Evolutionary conservation across 2,888 invertebrate genomes (phyloP), one percentile per base, ranked within the genome.

Genomic region (Acrobasis repandana): DNA sequence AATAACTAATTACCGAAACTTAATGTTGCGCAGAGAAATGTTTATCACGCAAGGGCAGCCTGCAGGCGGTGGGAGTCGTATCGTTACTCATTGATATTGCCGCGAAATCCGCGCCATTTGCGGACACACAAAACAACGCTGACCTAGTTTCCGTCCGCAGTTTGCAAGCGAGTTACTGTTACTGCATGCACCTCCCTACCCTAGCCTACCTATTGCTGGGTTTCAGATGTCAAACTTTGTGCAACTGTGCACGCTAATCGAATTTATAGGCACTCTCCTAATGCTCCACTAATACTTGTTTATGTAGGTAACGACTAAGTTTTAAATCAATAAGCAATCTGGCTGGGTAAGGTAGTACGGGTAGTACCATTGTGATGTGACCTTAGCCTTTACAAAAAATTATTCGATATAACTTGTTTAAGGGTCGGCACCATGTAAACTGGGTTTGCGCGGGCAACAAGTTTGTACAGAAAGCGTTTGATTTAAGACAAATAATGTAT

Each of bases 111-210:
- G 77, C 77, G 75, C 78, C 75, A 76, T 77, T 79, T 75, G 76
- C 74, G 69, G 67, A 66, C 73, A 65, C 70, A 76, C 77, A 75
- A 76, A 79, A 80, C 80, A 80, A 78, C 69, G 74, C 67, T 85
- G 90, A 88, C 89, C 90, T 80, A 89, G 71, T 79, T 90, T 81
- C 69, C 61, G 71, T 64, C 79, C 78, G 80, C 81, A 80, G 77
- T 75, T 73, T 71, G 69, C 71, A 68, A 66, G 67, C 71, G 64
- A 66, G 69, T 69, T 70, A 71, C 70, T 65, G 67, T 76, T 74
- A 70, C 75, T 71, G 75, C 76, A 77, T 75, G 73, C 76, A 71
- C 73, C 65, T 67, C 66, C 66, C 68, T 68, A 60, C 54, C 51
- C 73, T 64, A 67, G 66, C 66, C 68, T 68, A 60, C 54, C 51